These are phyloP conservation scores for Esox lucius DNA, from an alignment of 2,797 vertebrate genomes.

Conservation along the genomic window DNA sequence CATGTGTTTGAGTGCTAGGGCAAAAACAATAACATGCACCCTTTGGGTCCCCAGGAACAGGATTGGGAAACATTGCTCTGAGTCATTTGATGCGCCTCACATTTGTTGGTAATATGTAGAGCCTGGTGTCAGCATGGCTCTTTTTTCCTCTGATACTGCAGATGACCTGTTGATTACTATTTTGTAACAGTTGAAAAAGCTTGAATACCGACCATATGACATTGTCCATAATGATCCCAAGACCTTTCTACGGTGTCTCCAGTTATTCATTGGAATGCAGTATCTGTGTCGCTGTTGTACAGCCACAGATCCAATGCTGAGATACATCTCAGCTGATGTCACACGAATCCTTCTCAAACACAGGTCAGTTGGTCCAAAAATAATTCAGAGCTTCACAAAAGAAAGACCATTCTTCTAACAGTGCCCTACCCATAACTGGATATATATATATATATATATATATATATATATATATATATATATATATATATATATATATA, in stretches of 20 bases:
- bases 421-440: not conserved
- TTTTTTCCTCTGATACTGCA: not conserved
- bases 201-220: constrained; percentile 12
- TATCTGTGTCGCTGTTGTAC: constrained; percentile 19
- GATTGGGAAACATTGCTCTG: not conserved
- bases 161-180: not conserved
- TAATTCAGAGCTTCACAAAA: constrained; percentile 39
- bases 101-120: constrained; percentile 38
- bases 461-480: too few relatives aligned
- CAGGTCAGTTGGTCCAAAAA: constrained; percentile 13
- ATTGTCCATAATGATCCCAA: not conserved
- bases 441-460: too few relatives aligned
- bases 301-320: not conserved
- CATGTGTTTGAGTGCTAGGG: too few relatives aligned
- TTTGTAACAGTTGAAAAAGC: not conserved
- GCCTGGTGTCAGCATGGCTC: not conserved
- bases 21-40: too few relatives aligned
- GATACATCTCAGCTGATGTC: not conserved
- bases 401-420: constrained; percentile 29
- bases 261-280: constrained; percentile 26
- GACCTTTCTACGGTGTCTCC: not conserved
- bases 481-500: too few relatives aligned
- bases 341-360: not conserved
- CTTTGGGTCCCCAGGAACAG: too few relatives aligned
- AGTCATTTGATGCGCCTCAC: not conserved